Conservation (phyloP, 2,113 vertebrate genomes). For the Syrmaticus mikado region DNA sequence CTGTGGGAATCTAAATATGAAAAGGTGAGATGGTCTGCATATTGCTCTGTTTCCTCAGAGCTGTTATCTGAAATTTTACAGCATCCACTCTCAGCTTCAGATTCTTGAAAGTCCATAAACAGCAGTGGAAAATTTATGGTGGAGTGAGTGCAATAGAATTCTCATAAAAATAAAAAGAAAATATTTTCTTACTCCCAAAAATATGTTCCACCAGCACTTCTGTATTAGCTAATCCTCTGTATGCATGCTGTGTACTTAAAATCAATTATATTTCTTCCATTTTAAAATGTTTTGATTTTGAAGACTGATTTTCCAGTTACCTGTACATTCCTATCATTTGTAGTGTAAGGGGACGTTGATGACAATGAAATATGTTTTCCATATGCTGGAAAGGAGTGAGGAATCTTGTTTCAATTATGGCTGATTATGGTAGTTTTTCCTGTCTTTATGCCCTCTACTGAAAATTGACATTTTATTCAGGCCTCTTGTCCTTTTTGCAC, state of each 20-base stretch:
- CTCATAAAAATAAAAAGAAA: background rate
- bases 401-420: background rate
- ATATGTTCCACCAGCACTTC: background rate
- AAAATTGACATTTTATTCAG: background rate
- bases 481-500: background rate
- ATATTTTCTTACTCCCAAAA: background rate
- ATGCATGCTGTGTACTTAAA: background rate
- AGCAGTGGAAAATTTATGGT: background rate
- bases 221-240: background rate
- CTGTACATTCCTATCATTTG: background rate
- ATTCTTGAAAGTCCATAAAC: background rate
- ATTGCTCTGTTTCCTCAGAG: background rate
- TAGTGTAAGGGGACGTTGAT: background rate
- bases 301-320: background rate
- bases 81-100: background rate
- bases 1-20: background rate
- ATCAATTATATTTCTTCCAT: background rate
- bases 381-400: background rate
- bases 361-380: background rate
- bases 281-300: background rate
- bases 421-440: background rate
- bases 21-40: background rate
- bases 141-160: background rate
- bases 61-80: background rate
- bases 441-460: background rate